Evolutionary conservation across 37 sponge, comb jelly and placozoan species (phyloP), one percentile per base, ranked within the genome.

Genomic region (Dysidea cf. avara): DNA sequence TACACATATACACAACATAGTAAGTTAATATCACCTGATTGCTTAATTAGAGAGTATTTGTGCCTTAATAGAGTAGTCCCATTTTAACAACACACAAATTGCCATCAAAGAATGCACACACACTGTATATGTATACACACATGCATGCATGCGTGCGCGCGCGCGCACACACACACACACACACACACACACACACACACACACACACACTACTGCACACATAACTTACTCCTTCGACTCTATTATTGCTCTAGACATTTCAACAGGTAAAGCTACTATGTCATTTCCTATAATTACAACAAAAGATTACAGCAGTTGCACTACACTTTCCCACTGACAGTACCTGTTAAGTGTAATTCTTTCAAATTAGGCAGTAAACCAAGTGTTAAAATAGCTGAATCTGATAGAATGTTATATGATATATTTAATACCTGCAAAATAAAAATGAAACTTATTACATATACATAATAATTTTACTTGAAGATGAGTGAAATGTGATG

Each of bases 321-420:
- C n/a, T 17, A 7, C 12, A 14, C 32, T 7, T 7, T 26, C 24
- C 7, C 36, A 24, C 24, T n/a, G 13, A 28, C 34, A 59, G 62
- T 20, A 77, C 94, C 94, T 32, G 92, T 85, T 28, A 93, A 69
- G 38, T 81, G 86, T 13, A 93, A 75, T 49, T 89, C 90, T 46
- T 56, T 88, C 30, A 93, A 68, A 13, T 53, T 31, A 12, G 83
- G 86, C 43, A 93, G 72, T 12, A 47, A 38, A 0, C 94, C 94
- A 53, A 93, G 74, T 12, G 75, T 20, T 2, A 85, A 57, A 39
- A 93, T 24, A 16, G 76, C 71, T 18, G 33, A 5, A 13, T 39
- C 71, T 69, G 72, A 78, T 47, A 93, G 66, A 40, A 58, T 47
- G 69, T 93, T 93, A 67, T 77, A 88, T 43, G 94, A 93, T 59